These are phyloP conservation scores for Synanthedon myopaeformis DNA, from an alignment of 2,888 invertebrate genomes.

Conservation along the genomic window DNA sequence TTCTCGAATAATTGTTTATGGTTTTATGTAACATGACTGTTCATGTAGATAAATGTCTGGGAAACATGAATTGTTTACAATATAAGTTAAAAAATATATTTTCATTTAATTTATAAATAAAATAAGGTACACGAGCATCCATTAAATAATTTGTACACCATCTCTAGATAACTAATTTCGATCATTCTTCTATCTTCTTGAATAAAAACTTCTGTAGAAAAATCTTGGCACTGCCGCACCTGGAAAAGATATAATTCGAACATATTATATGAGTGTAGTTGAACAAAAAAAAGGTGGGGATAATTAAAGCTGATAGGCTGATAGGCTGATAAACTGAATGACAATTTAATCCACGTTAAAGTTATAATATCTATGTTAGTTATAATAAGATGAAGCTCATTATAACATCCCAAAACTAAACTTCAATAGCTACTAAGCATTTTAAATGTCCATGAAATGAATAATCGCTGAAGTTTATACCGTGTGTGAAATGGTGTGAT, in stretches of 20 bases:
- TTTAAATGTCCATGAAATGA: constrained; percentile 31
- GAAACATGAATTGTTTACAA: too few relatives aligned
- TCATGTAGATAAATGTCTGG: too few relatives aligned
- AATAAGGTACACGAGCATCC: background rate
- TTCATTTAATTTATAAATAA: background rate
- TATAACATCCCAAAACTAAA: background rate
- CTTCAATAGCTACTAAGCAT: constrained; percentile 15
- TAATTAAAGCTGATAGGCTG: too few relatives aligned
- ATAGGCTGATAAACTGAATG: too few relatives aligned
- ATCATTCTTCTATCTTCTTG: background rate
- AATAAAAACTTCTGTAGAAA: constrained; percentile 14
- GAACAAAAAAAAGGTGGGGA: too few relatives aligned
- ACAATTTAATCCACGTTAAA: too few relatives aligned
- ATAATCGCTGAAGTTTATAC: constrained; percentile 30
- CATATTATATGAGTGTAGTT: too few relatives aligned
- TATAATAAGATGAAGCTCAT: too few relatives aligned
- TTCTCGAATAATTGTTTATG: too few relatives aligned
- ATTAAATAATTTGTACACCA: background rate
- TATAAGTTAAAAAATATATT: too few relatives aligned
- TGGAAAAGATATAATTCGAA: constrained; percentile 14
- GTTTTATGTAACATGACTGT: too few relatives aligned
- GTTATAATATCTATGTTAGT: too few relatives aligned
- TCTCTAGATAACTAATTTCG: background rate
- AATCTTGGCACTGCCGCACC: constrained; percentile 27
- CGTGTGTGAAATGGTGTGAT: constrained; percentile 14